Conservation (phyloP, 2,888 invertebrate species). For the Spilarctia lutea region DNA sequence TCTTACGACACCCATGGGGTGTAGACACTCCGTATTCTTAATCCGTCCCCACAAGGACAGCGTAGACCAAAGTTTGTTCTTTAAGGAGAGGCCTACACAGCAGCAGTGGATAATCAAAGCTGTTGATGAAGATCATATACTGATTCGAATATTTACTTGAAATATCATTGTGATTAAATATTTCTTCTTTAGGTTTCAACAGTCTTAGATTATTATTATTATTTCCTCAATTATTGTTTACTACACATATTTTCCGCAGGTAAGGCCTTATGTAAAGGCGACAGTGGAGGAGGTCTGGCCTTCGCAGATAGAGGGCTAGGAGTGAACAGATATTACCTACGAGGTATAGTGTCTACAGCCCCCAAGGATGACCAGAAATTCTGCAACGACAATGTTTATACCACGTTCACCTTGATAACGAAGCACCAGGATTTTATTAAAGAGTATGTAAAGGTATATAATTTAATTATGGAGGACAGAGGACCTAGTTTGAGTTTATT, state of each 20-base stretch:
- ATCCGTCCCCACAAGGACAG: too few species aligned
- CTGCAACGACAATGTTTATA: conserved; percentile 47
- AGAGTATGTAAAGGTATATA: not conserved
- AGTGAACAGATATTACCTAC: conserved; percentile 53
- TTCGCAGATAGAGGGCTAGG: conserved; percentile 6
- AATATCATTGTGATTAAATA: too few species aligned
- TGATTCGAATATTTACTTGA: too few species aligned
- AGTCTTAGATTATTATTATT: too few species aligned
- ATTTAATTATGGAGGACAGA: not conserved
- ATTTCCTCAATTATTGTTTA: not conserved
- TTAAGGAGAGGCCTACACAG: too few species aligned
- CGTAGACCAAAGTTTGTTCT: too few species aligned
- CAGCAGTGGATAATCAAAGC: too few species aligned
- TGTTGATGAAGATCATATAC: too few species aligned
- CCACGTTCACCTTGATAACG: conserved; percentile 53
- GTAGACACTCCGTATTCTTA: too few species aligned
- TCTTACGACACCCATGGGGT: too few species aligned
- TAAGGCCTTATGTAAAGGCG: conserved; percentile 46
- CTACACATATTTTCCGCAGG: conserved; percentile 20
- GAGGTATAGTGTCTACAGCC: conserved; percentile 61
- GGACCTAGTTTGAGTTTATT: too few species aligned
- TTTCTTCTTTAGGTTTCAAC: too few species aligned
- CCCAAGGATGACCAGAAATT: conserved; percentile 44
- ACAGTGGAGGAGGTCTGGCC: conserved; percentile 57
- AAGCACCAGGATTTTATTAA: conserved; percentile 48